Evolutionary conservation across 92 coral and sea anemone genomes (phyloP), one percentile per base, ranked within the genome.

Genomic region (Paragorgia papillata): DNA sequence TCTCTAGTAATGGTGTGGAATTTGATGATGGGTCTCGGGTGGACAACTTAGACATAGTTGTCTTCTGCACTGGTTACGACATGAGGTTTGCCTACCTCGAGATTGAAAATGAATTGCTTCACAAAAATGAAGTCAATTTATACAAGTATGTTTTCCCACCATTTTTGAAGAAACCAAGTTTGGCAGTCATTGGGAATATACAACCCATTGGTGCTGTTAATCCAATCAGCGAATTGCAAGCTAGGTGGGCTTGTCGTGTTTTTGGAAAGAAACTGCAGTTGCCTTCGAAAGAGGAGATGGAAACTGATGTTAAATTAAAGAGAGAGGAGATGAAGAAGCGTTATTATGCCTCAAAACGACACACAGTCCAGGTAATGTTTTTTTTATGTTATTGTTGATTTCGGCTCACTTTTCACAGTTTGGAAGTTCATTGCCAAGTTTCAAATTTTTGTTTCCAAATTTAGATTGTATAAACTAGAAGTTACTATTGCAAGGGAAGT

Each of bases 101-200:
- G 30, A 87, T 85, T 40, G 85, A 96, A 3, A 57, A 85, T 64
- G 62, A 90, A 22, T 73, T 87, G 61, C 88, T 88, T 21, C 30
- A 68, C 10, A 58, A 83, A 13, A 93, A 93, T 82, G 70, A 83
- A 20, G 97, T 93, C n/a, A 80, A 81, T 31, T 74, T 93, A 77
- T 93, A 93, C 85, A 93, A 93, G 74, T 93, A 88, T 73, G 85
- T 93, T 56, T 90, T 93, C 66, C 96, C 96, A 1, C 91, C 92
- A 27, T 87, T 82, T 44, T 89, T 88, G 37, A 32, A 81, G 39
- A 88, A 85, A 59, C 88, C 89, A 22, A 94, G 92, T 0, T 79
- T 94, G 41, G 97, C 94, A 30, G 88, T 94, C 18, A 54, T 94
- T 56, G 98, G 98, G 9, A 88, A 92, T 63, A 13, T 90, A n/a